These are phyloP conservation scores for Thymelicus sylvestris DNA, from an alignment of 2,888 invertebrate species.

Conservation along the genomic window DNA sequence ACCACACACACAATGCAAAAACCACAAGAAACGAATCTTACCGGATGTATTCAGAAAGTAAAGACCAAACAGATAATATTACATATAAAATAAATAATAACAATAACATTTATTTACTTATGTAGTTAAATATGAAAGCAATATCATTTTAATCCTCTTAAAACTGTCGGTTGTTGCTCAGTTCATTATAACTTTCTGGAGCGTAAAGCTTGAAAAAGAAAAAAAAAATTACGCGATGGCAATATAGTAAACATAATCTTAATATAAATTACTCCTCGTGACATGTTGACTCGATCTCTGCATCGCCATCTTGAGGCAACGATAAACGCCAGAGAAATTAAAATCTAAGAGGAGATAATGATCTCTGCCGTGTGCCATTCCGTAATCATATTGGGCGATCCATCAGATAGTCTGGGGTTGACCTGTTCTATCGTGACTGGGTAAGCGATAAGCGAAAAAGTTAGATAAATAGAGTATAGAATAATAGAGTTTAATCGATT, in stretches of 20 bases:
- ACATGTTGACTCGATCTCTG: conserved; percentile 34
- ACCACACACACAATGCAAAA: conserved; percentile 6
- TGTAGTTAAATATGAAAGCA: conserved; percentile 5
- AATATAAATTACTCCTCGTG: conserved; percentile 37
- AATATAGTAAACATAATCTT: conserved; percentile 35
- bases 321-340: conserved; percentile 37
- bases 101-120: not conserved
- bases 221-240: conserved; percentile 30
- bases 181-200: conserved; percentile 29
- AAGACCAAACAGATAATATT: conserved; percentile 1
- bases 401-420: conserved; percentile 30
- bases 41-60: conserved; percentile 10
- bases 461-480: too few species aligned
- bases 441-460: conserved; percentile 18
- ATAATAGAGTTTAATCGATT: too few species aligned
- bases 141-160: conserved; percentile 5
- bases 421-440: conserved; percentile 1
- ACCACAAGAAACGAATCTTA: conserved; percentile 10
- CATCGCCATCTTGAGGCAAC: conserved; percentile 34
- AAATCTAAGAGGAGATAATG: conserved; percentile 36
- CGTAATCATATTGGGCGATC: conserved; percentile 36
- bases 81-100: conserved; percentile 7
- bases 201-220: conserved; percentile 21
- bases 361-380: conserved; percentile 36
- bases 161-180: conserved; percentile 4